Evolutionary conservation across 2,113 vertebrate genomes (phyloP), one percentile per base, ranked within the genome.

Genomic region (Hassar affinis): DNA sequence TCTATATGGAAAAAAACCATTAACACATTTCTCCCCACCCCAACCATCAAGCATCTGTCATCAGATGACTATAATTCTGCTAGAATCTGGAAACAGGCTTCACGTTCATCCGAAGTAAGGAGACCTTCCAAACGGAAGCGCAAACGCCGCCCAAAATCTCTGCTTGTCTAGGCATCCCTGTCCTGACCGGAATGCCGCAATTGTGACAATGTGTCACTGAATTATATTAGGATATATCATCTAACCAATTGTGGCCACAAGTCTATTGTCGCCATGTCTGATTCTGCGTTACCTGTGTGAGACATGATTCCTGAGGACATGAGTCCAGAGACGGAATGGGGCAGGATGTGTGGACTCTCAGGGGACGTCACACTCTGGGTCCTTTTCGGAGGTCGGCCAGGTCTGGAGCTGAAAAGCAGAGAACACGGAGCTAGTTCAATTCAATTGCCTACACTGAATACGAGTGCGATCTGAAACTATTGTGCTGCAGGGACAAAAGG

Each of bases 331-430:
- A 96, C 95, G 87, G 95, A 96, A 92, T 97, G 96, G 76, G 97
- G 95, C 95, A 98, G 95, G 90, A 99, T 96, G 91, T 97, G 97
- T 86, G 96, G 96, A 90, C 96, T 96, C 90, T 97, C 97, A 81
- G 95, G 94, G 85, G 95, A 96, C 82, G 97, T 97, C 91, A 96
- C 95, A 93, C 96, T 97, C 90, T 98, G 98, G 88, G 97, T 97
- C 93, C 97, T 95, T 95, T 99, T 99, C 88, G 98, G 98, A 93
- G 98, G 98, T 92, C 98, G 95, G 94, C 98, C 98, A 87, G 98
- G 98, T 95, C 98, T 97, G 86, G 98, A 99, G 93, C 98, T 99
- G 92, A 93, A 91, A 93, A 88, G 86, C 78, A 74, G 77, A 84
- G 18, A 79, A 84, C 45, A 76, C 71, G 66, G 45, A 64, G 81